Evolutionary conservation across 2,797 vertebrate species (phyloP).

Genomic region (Myripristis murdjan): DNA sequence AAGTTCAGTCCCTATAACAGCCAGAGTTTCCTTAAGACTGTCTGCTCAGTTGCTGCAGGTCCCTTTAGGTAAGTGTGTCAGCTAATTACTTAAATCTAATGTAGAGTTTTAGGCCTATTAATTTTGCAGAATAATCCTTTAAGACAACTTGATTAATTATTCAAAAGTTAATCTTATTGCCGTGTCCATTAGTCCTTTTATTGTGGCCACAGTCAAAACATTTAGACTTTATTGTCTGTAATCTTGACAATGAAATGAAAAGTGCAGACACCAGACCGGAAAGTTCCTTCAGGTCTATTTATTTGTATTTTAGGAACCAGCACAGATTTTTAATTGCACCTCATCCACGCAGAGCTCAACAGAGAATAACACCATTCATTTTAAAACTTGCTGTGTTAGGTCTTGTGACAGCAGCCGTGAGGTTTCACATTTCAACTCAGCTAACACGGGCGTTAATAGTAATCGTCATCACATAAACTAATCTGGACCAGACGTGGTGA

Average conservation of each 20-base stretch:
- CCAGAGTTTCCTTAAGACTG: too few species aligned
- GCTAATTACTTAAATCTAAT: conserved; percentile 5
- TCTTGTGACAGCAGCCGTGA: conserved; percentile 30
- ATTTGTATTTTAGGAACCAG: conserved; percentile 22
- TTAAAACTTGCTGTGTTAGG: conserved; percentile 33
- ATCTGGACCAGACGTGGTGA: conserved; percentile 34
- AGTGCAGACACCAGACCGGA: not conserved
- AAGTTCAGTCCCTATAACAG: too few species aligned
- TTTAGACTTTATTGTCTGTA: not conserved
- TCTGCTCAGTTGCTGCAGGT: too few species aligned
- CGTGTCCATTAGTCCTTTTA: not conserved
- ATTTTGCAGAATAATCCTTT: conserved; percentile 13
- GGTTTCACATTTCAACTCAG: conserved; percentile 40
- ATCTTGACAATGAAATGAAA: conserved; percentile 5
- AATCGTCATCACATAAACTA: conserved; percentile 48
- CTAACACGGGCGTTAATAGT: conserved; percentile 46
- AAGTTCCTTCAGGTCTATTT: not conserved
- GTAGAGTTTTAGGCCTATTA: not conserved
- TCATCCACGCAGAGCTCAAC: conserved; percentile 6
- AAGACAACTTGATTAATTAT: conserved; percentile 22
- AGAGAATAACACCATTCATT: conserved; percentile 15
- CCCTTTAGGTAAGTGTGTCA: too few species aligned
- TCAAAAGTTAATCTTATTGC: conserved; percentile 5
- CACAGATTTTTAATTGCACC: conserved; percentile 7
- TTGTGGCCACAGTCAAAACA: conserved; percentile 9